Percentiles rank a stretch among this genome's conserved stretches.
phyloP scores from a whole-genome alignment of 1,140 invertebrate species.

The Leucophenga varia region DNA sequence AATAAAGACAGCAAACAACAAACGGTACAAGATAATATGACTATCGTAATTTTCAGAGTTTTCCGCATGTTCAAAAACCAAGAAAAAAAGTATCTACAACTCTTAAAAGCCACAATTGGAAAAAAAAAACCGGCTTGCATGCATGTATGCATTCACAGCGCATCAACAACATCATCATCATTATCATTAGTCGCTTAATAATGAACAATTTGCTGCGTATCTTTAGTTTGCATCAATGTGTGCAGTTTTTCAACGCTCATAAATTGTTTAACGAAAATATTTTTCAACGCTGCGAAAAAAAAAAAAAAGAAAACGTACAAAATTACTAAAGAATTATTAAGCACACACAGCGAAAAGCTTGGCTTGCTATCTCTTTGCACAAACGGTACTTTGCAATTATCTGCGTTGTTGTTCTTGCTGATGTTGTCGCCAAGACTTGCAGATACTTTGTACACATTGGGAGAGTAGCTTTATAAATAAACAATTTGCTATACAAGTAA shows the following conservation, averaged over 20 bases:
- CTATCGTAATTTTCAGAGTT: slow-evolving; percentile 18
- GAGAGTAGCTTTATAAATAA: too few species aligned
- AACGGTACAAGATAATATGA: slow-evolving; percentile 52
- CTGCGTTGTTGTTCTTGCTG: slow-evolving; percentile 16
- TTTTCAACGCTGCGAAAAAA: slow-evolving; percentile 53
- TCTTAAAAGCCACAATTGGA: too few species aligned
- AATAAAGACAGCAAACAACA: slow-evolving; percentile 11
- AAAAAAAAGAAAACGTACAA: too few species aligned
- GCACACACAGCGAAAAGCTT: too few species aligned
- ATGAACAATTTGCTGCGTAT: too few species aligned
- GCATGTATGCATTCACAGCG: too few species aligned
- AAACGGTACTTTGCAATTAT: slow-evolving; percentile 53
- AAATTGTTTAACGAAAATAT: slow-evolving; percentile 45
- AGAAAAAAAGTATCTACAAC: too few species aligned
- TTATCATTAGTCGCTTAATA: too few species aligned
- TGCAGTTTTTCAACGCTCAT: slow-evolving; percentile 53
- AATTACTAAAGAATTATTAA: too few species aligned
- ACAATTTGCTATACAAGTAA: too few species aligned
- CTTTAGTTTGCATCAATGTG: too few species aligned
- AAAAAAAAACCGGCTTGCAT: too few species aligned
- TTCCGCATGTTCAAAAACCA: background rate
- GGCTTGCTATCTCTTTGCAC: slow-evolving; percentile 45
- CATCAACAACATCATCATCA: slow-evolving; percentile 53
- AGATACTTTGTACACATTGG: slow-evolving; percentile 2
- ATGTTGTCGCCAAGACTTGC: slow-evolving; percentile 4